Evolutionary conservation across 2,113 vertebrate genomes (phyloP).

Genomic region (Pygoscelis antarcticus): DNA sequence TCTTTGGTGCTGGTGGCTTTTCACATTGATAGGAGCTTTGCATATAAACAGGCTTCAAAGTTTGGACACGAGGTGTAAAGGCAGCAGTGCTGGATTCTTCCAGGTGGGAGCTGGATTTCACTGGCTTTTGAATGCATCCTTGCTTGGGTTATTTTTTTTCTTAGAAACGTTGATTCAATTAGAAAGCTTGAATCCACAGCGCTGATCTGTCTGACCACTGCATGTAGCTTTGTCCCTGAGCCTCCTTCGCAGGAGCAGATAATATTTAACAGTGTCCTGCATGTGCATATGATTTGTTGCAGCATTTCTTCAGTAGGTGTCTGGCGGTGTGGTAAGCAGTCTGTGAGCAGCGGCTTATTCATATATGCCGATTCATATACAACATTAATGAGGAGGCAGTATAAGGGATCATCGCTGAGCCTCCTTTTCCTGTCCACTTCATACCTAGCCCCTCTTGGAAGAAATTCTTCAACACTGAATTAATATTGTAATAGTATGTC

Average conservation of each 20-base stretch:
- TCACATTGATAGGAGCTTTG: neutral
- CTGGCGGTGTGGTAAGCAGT: neutral
- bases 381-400: neutral
- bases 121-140: neutral
- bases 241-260: neutral
- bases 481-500: neutral
- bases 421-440: neutral
- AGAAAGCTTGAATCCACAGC: neutral
- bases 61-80: neutral
- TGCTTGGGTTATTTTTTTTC: neutral
- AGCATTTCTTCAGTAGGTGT: neutral
- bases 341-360: neutral
- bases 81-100: neutral
- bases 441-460: neutral
- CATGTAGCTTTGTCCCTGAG: neutral
- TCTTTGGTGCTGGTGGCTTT: neutral
- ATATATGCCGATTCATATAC: neutral
- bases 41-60: neutral
- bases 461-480: neutral
- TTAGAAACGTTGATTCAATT: neutral
- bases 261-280: neutral
- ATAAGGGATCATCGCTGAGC: neutral
- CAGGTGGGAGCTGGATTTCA: neutral
- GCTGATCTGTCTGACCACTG: neutral
- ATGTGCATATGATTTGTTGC: neutral